These are phyloP conservation scores for Trachythela sp. DNA, from an alignment of 64 coral and sea anemone species.

Conservation along the genomic window DNA sequence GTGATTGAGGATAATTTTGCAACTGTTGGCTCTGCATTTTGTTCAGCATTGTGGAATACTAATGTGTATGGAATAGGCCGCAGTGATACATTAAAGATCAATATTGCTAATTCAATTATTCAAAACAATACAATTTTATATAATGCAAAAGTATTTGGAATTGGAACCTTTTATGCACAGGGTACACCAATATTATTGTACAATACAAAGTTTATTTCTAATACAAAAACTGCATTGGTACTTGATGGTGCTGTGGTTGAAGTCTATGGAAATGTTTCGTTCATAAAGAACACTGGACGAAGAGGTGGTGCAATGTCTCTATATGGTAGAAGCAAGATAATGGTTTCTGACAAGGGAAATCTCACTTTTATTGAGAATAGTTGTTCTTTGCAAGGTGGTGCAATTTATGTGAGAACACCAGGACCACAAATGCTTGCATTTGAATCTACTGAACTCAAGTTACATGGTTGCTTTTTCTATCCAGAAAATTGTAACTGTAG, in stretches of 20 bases:
- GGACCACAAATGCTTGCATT: slow-evolving; percentile 51
- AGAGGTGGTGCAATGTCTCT: slow-evolving; percentile 56
- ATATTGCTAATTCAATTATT: slow-evolving; percentile 24
- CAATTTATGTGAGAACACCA: slow-evolving; percentile 43
- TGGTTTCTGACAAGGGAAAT: slow-evolving; percentile 9
- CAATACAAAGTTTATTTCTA: slow-evolving; percentile 11
- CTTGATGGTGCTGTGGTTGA: slow-evolving; percentile 40
- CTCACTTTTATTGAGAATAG: slow-evolving; percentile 34
- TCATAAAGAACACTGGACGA: slow-evolving; percentile 46
- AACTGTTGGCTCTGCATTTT: slow-evolving; percentile 54
- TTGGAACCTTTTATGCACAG: slow-evolving; percentile 44
- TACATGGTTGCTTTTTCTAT: slow-evolving; percentile 42
- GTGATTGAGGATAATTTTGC: slow-evolving; percentile 37
- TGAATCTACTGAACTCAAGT: slow-evolving; percentile 30
- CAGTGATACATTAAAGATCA: not conserved
- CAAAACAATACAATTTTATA: not conserved
- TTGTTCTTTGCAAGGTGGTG: slow-evolving; percentile 40
- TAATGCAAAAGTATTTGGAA: slow-evolving; percentile 24
- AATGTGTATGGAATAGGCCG: slow-evolving; percentile 21
- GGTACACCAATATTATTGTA: slow-evolving; percentile 37
- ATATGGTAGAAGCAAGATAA: slow-evolving; percentile 37
- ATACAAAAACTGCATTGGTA: slow-evolving; percentile 47
- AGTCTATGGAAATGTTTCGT: slow-evolving; percentile 30
- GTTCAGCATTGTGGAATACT: slow-evolving; percentile 25
- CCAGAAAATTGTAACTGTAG: slow-evolving; percentile 26